A percentile compares a stretch with the other conserved stretches of the same genome.
Conservation (phyloP, 2,888 invertebrate species). For the Morpho achilles region DNA sequence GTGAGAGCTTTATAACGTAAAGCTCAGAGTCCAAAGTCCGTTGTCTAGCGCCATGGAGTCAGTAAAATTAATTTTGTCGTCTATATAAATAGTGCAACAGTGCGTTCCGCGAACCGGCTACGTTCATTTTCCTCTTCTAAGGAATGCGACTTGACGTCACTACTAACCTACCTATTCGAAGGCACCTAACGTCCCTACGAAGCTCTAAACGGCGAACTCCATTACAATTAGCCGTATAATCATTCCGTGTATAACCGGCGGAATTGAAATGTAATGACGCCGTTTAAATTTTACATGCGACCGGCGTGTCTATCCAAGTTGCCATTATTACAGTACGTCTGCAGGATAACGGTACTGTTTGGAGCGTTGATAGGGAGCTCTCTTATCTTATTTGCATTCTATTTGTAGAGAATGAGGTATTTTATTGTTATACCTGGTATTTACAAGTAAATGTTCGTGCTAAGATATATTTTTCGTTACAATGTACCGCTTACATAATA, state of each 20-base stretch:
- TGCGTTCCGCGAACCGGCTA: slow-evolving; percentile 61
- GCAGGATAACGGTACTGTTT: slow-evolving; percentile 47
- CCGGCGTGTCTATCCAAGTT: slow-evolving; percentile 25
- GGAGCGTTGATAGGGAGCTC: slow-evolving; percentile 39
- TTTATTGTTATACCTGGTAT: slow-evolving; percentile 41
- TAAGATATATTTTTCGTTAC: slow-evolving; percentile 22
- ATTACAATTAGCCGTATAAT: slow-evolving; percentile 26
- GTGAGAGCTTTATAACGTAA: slow-evolving; percentile 27
- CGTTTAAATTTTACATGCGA: slow-evolving; percentile 28
- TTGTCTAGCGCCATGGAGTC: slow-evolving; percentile 10
- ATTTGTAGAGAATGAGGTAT: slow-evolving; percentile 41
- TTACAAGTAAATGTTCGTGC: slow-evolving; percentile 29
- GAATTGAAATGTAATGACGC: slow-evolving; percentile 36
- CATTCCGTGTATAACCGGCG: slow-evolving; percentile 34
- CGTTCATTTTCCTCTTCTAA: slow-evolving; percentile 67
- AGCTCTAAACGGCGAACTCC: slow-evolving; percentile 16
- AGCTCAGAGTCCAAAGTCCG: slow-evolving; percentile 29
- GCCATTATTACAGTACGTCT: slow-evolving; percentile 26
- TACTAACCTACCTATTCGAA: slow-evolving; percentile 32
- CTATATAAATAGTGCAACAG: slow-evolving; percentile 68
- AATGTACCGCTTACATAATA: slow-evolving; percentile 26
- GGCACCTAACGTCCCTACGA: slow-evolving; percentile 15
- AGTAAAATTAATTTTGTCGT: slow-evolving; percentile 34
- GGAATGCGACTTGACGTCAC: slow-evolving; percentile 71
- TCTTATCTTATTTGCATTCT: slow-evolving; percentile 45